Base-by-base conservation (phyloP, 2,113 vertebrate genomes). In the Daphoenositta chrysoptera region DNA sequence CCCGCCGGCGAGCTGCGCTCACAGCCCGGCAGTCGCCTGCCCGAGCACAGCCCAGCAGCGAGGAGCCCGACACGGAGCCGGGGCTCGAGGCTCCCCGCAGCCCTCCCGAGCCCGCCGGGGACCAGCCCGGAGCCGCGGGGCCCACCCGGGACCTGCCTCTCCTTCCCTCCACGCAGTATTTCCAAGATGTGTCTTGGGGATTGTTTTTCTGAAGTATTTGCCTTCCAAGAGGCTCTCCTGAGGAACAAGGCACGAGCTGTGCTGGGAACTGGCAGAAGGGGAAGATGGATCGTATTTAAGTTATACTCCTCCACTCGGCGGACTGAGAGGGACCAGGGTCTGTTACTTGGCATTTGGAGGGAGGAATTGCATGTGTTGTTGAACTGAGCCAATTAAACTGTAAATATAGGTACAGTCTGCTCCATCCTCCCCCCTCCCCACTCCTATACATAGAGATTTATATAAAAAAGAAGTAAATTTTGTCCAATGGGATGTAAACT, bases 401-500 rank as follows among this genome's bases (percentile, higher is more conserved):
- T 98, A 98, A 97, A 98, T 97, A 98, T 69, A 92, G 63, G 81
- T 95, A 85, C 90, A 96, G 85, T 56, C 96, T 87, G 84, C 89
- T 90, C 91, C 87, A 50, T 68, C 84, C 80, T 90, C 42, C 21
- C 37, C 82, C 56, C 50, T 79, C 73, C 77, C 86, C 44, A 1
- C 71, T 84, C 65, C 68, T 92, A 91, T 92, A 96, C 86, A 91
- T 76, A 87, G 69, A 98, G 95, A 97, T 98, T 97, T 98, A 98
- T 98, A 98, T 98, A 95, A 97, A 98, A 77, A 98, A 97, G 87
- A 97, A 97, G 97, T 93, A 89, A 98, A 98, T 98, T 86, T 96
- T 97, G 94, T 98, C 96, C 92, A 98, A 98, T 98, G 97, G 97
- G 97, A 92, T 98, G 98, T 98, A 98, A 98, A 98, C 94, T 96